Conservation (phyloP, 2,888 invertebrate species). For the Bellardia bayeri region DNA sequence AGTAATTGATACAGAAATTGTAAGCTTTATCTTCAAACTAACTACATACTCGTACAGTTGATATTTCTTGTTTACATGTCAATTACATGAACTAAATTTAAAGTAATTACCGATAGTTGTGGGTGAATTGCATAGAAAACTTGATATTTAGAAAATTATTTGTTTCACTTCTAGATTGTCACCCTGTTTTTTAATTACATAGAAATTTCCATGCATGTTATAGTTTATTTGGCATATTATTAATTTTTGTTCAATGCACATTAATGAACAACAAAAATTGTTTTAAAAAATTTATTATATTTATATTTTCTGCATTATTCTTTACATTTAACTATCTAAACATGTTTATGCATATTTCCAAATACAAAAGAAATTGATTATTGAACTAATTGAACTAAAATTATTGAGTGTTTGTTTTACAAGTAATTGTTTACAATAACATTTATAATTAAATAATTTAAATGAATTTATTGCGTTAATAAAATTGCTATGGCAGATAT, state of each 20-base stretch:
- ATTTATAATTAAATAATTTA: conserved; percentile 15
- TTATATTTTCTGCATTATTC: conserved; percentile 6
- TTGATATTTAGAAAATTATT: neutral
- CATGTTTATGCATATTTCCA: neutral
- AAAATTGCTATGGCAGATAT: neutral
- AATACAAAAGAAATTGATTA: conserved; percentile 21
- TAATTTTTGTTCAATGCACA: conserved; percentile 39
- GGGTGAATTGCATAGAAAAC: too few relatives aligned
- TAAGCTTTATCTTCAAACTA: neutral
- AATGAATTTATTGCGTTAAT: conserved; percentile 40
- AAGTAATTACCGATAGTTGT: too few relatives aligned
- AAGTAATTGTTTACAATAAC: conserved; percentile 2
- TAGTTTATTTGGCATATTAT: conserved; percentile 31
- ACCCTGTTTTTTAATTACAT: conserved; percentile 31
- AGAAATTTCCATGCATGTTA: conserved; percentile 18
- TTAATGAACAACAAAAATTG: conserved; percentile 10
- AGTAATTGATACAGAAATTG: conserved; percentile 24
- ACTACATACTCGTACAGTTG: too few relatives aligned
- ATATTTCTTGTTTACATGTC: too few relatives aligned
- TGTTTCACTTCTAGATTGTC: neutral
- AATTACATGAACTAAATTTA: too few relatives aligned
- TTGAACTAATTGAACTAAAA: conserved; percentile 33
- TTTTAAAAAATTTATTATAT: conserved; percentile 34
- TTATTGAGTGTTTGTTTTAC: conserved; percentile 18
- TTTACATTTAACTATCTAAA: neutral